Conservation (phyloP, 2,888 invertebrate genomes). For the Oscheius sp. region DNA sequence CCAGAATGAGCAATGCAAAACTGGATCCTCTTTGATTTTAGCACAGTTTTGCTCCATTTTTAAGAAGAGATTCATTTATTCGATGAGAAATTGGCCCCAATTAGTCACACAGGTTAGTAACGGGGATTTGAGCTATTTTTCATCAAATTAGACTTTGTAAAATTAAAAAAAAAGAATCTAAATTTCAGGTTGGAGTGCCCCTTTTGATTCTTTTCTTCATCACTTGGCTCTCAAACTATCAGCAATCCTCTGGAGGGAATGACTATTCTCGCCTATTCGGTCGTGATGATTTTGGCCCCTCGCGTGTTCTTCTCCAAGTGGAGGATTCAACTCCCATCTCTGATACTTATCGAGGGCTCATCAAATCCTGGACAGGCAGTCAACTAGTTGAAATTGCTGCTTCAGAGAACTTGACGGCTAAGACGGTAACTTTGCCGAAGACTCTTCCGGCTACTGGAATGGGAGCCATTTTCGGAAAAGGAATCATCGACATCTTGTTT, state of each 20-base stretch:
- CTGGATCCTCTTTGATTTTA: conserved; percentile 12
- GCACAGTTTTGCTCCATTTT: conserved; percentile 38
- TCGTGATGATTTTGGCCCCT: conserved; percentile 15
- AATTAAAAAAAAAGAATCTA: neutral
- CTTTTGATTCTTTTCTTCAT: conserved; percentile 38
- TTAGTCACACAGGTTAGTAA: conserved; percentile 43
- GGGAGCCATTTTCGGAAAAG: conserved; percentile 19
- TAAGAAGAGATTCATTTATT: conserved; percentile 32
- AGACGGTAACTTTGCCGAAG: conserved; percentile 11
- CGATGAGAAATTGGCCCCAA: conserved; percentile 38
- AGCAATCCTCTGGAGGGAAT: neutral
- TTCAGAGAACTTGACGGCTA: neutral
- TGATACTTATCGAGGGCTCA: neutral
- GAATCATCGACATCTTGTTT: conserved; percentile 10
- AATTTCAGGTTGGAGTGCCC: conserved; percentile 31
- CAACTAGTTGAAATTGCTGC: conserved; percentile 6
- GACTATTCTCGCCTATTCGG: neutral
- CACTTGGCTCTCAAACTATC: conserved; percentile 29
- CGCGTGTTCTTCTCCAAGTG: conserved; percentile 16
- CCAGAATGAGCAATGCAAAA: conserved; percentile 33
- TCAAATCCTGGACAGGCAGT: neutral
- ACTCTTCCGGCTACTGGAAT: conserved; percentile 27
- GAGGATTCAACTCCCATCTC: neutral
- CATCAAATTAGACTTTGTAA: neutral
- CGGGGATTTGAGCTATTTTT: no score